These are phyloP conservation scores for Leptinotarsa rubiginosa DNA, from an alignment of 2,888 invertebrate species.

Conservation along the genomic window DNA sequence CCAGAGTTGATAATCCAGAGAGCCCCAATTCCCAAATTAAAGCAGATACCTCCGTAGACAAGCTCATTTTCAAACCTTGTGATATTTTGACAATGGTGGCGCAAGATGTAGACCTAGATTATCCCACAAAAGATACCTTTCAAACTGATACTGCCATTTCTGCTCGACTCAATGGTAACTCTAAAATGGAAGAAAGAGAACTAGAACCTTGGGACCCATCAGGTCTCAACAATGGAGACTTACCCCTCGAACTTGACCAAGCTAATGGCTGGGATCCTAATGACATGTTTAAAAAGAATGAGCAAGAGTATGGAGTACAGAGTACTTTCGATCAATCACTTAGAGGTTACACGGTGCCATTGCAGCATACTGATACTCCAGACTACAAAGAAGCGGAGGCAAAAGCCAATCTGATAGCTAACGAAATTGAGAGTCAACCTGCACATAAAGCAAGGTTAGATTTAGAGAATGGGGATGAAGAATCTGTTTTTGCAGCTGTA, in stretches of 20 bases:
- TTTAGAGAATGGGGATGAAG: constrained; percentile 93
- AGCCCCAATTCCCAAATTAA: constrained; percentile 67
- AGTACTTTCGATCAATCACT: constrained; percentile 93
- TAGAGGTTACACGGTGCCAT: constrained; percentile 89
- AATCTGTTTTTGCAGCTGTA: constrained; percentile 88
- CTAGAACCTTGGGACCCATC: constrained; percentile 90
- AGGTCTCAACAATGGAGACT: constrained; percentile 70
- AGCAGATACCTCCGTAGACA: constrained; percentile 80
- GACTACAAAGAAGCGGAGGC: constrained; percentile 86
- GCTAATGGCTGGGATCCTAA: constrained; percentile 96
- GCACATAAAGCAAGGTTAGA: constrained; percentile 84
- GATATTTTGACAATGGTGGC: constrained; percentile 88
- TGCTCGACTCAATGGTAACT: constrained; percentile 70
- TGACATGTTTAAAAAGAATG: constrained; percentile 97
- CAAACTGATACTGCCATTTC: constrained; percentile 91
- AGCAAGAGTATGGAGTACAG: constrained; percentile 87
- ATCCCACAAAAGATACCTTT: constrained; percentile 88
- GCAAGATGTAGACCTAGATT: constrained; percentile 88
- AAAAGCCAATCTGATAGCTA: constrained; percentile 90
- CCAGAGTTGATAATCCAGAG: constrained; percentile 80
- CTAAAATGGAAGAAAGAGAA: constrained; percentile 77
- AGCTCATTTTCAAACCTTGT: constrained; percentile 84
- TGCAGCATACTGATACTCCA: constrained; percentile 87
- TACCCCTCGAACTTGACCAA: constrained; percentile 79
- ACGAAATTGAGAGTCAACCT: constrained; percentile 90